Conservation (phyloP, 2,797 vertebrate species). For the Rhyacichthys aspro region DNA sequence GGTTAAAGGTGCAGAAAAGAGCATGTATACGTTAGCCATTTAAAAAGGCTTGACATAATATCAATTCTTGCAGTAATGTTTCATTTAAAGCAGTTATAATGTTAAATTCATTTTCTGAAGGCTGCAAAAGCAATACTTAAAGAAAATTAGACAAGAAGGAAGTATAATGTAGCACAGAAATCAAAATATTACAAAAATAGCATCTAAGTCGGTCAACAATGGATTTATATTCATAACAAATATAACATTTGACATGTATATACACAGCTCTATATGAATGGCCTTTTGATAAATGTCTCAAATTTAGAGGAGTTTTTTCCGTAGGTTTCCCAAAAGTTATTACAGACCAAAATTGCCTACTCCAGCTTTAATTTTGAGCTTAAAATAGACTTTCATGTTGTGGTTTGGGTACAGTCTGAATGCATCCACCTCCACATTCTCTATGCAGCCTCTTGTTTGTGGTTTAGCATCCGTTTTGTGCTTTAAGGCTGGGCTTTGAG, state of each 20-base stretch:
- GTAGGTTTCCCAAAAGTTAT: background rate
- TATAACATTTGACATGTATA: too few species aligned
- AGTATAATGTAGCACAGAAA: too few species aligned
- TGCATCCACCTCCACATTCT: background rate
- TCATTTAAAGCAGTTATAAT: too few species aligned
- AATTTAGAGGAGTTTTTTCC: too few species aligned
- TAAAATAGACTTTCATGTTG: background rate
- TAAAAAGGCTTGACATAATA: too few species aligned
- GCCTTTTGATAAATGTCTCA: too few species aligned
- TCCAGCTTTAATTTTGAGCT: background rate
- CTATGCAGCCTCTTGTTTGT: background rate
- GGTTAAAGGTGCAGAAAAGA: background rate
- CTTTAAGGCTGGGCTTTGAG: conserved; percentile 1
- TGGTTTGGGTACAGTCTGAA: background rate
- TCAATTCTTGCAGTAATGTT: too few species aligned
- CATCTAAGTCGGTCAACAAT: background rate
- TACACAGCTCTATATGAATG: too few species aligned
- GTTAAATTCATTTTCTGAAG: too few species aligned
- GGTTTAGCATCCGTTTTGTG: background rate
- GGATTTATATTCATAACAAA: background rate
- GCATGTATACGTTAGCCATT: too few species aligned
- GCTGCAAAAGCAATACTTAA: background rate
- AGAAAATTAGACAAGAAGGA: background rate
- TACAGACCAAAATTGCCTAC: background rate
- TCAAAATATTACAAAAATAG: background rate